A percentile compares a stretch with the other conserved stretches of the same genome.
These are phyloP conservation scores for Otus scops DNA, from an alignment of 2,797 vertebrate genomes.

Conservation along the genomic window DNA sequence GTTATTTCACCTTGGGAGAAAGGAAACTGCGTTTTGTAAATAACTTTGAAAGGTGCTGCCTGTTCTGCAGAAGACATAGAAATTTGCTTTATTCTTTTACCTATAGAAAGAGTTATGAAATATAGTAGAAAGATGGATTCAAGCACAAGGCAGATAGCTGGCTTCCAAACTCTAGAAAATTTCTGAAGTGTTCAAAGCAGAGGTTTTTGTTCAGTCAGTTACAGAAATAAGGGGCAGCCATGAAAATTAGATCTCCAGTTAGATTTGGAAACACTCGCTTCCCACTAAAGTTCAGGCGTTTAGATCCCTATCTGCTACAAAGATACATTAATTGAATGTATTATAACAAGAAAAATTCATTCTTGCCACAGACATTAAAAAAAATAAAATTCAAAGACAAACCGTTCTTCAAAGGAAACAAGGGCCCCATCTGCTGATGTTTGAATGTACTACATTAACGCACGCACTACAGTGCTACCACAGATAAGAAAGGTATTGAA, in stretches of 20 bases:
- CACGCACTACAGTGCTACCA: not conserved
- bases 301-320: slow-evolving; percentile 56
- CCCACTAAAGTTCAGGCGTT: not conserved
- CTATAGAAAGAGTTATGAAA: slow-evolving; percentile 50
- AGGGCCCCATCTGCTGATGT: slow-evolving; percentile 84
- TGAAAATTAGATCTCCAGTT: slow-evolving; percentile 36
- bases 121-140: not conserved
- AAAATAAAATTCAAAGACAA: slow-evolving; percentile 68
- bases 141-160: not conserved
- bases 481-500: slow-evolving; percentile 18
- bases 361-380: slow-evolving; percentile 57
- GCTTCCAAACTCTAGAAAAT: slow-evolving; percentile 5
- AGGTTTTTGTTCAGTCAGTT: slow-evolving; percentile 21
- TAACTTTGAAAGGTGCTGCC: slow-evolving; percentile 25
- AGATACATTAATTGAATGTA: slow-evolving; percentile 61
- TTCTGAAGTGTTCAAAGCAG: slow-evolving; percentile 24
- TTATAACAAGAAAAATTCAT: slow-evolving; percentile 62
- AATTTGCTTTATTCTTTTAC: slow-evolving; percentile 50
- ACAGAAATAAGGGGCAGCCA: slow-evolving; percentile 11
- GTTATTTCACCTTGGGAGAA: not conserved
- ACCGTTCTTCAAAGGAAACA: slow-evolving; percentile 79
- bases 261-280: slow-evolving; percentile 12
- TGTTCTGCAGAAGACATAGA: not conserved
- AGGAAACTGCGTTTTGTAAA: slow-evolving; percentile 26
- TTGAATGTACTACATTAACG: slow-evolving; percentile 79